A percentile compares a stretch with the other conserved stretches of the same genome.
Evolutionary conservation across 2,888 invertebrate species (phyloP).

Genomic region (Oithona nana): DNA sequence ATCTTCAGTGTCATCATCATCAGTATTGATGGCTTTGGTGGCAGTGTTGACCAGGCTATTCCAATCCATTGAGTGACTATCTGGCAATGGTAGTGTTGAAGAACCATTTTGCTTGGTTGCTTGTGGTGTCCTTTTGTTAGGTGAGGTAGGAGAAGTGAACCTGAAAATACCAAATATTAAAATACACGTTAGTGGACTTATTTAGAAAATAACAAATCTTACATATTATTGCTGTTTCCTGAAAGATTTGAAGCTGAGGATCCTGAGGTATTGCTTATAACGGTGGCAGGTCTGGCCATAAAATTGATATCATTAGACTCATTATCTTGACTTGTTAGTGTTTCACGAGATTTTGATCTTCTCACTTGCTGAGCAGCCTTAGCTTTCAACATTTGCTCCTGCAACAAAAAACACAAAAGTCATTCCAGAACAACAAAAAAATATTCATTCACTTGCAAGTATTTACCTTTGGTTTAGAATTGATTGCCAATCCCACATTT

Average conservation of each 20-base stretch:
- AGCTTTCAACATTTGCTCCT: neutral
- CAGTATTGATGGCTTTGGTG: slow-evolving; percentile 44
- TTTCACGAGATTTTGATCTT: neutral
- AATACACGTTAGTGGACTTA: too few relatives aligned
- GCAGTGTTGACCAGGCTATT: slow-evolving; percentile 58
- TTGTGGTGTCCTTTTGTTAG: neutral
- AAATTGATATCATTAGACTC: slow-evolving; percentile 1
- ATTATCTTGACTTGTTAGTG: neutral
- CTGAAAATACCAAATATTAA: neutral
- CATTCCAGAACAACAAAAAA: too few relatives aligned
- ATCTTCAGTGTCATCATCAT: slow-evolving; percentile 15
- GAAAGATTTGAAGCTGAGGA: neutral
- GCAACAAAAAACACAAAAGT: neutral
- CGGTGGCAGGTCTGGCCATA: slow-evolving; percentile 44
- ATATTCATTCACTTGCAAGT: neutral
- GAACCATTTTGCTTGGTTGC: too few relatives aligned
- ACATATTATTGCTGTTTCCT: slow-evolving; percentile 29
- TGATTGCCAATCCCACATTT: too few relatives aligned
- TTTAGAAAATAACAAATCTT: too few relatives aligned
- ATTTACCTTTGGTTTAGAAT: neutral
- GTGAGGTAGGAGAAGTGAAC: neutral
- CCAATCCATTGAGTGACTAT: slow-evolving; percentile 42
- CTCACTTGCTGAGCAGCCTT: slow-evolving; percentile 7
- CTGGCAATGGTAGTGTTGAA: neutral
- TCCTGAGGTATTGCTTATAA: slow-evolving; percentile 37